Evolutionary conservation across 2,797 vertebrate species (phyloP).

Genomic region (Scomberomorus guttatus): DNA sequence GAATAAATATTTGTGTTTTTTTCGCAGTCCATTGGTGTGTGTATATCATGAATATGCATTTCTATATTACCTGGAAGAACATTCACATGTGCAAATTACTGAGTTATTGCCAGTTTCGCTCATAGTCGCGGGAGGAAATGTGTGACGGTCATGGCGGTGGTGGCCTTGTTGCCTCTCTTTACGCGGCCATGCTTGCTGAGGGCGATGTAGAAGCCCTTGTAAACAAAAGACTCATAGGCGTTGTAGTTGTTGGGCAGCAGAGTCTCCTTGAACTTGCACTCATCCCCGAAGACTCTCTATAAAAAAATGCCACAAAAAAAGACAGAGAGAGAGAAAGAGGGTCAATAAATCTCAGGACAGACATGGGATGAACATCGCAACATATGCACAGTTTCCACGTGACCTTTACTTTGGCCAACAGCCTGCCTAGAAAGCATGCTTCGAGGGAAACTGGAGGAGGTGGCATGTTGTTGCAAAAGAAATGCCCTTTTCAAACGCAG

Average conservation of each 20-base stretch:
- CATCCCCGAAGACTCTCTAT: constrained; percentile 92
- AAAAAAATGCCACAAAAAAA: constrained; percentile 47
- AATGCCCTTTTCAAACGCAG: constrained; percentile 51
- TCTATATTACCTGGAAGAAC: constrained; percentile 85
- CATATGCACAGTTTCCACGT: constrained; percentile 47
- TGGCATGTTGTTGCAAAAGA: constrained; percentile 63
- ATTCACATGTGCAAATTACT: constrained; percentile 91
- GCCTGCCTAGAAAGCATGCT: constrained; percentile 57
- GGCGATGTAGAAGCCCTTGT: constrained; percentile 93
- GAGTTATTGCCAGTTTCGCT: constrained; percentile 81
- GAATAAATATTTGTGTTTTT: constrained; percentile 83
- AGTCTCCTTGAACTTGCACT: constrained; percentile 96
- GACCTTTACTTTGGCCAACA: constrained; percentile 65
- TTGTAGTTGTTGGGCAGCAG: constrained; percentile 98
- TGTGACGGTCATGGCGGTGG: constrained; percentile 93
- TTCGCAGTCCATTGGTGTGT: constrained; percentile 72
- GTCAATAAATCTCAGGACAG: constrained; percentile 35
- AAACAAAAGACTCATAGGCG: constrained; percentile 92
- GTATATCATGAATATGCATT: constrained; percentile 68
- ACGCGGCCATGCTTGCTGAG: constrained; percentile 94
- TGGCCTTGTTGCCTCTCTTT: constrained; percentile 94
- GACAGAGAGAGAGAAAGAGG: background rate
- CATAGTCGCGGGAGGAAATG: constrained; percentile 97
- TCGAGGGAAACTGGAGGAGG: constrained; percentile 66
- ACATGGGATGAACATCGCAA: constrained; percentile 39